phyloP scores from a whole-genome alignment of 92 coral and sea anemone genomes.

The Umimayanthus chanpuru region DNA sequence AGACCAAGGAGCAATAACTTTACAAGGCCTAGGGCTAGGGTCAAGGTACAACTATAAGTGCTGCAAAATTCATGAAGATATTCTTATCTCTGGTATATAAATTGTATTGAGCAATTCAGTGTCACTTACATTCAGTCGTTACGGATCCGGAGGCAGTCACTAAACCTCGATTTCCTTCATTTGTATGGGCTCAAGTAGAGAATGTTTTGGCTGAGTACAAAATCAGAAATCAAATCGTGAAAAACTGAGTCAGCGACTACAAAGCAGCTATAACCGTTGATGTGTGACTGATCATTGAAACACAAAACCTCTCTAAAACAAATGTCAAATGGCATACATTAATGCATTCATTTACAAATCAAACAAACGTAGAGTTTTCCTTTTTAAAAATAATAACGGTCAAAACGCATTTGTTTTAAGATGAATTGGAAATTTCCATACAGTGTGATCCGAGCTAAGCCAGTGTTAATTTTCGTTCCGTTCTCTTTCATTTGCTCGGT shows the following conservation, averaged over 20 bases:
- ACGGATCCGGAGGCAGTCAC: background rate
- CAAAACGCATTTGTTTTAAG: background rate
- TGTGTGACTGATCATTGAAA: background rate
- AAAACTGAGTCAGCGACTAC: background rate
- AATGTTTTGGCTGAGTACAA: background rate
- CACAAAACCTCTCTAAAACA: background rate
- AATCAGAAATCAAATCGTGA: background rate
- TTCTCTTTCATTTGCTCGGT: background rate
- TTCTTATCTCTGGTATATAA: background rate
- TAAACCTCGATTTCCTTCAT: background rate
- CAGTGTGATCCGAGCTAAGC: background rate
- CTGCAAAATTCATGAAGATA: conserved; percentile 5
- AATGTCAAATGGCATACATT: background rate
- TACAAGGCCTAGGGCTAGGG: background rate
- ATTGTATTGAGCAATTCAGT: background rate
- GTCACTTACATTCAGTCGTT: background rate
- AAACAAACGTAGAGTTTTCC: background rate
- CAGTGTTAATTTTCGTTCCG: background rate
- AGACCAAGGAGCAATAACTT: background rate
- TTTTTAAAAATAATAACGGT: background rate
- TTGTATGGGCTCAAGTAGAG: too few relatives aligned
- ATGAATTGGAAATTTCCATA: too few relatives aligned
- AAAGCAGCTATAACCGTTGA: background rate
- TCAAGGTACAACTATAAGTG: background rate
- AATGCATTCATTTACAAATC: background rate